Conservation (phyloP, 2,797 vertebrate species). For the Rhinophrynus dorsalis region DNA sequence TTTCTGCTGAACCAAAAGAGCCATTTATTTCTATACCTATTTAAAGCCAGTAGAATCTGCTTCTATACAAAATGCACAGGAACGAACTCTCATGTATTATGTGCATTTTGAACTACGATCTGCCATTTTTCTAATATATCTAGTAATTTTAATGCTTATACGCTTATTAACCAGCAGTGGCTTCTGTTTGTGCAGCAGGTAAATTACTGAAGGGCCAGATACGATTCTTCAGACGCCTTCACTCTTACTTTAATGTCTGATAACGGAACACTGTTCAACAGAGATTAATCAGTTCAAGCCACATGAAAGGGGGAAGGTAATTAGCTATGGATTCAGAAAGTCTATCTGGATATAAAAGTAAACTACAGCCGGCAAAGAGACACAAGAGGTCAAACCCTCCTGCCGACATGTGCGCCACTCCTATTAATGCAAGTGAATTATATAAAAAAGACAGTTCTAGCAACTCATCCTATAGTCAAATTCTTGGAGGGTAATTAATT, state of each 20-base stretch:
- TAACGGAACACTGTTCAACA: not conserved
- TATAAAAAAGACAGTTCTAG: too few relatives aligned
- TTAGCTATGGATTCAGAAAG: too few relatives aligned
- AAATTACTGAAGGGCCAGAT: not conserved
- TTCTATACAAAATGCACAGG: too few relatives aligned
- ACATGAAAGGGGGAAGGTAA: conserved; percentile 13
- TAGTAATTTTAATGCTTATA: conserved; percentile 7
- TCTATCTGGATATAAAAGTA: too few relatives aligned
- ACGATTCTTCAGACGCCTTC: not conserved
- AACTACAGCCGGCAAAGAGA: not conserved
- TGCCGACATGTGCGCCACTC: too few relatives aligned
- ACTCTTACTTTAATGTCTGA: not conserved
- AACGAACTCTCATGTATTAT: too few relatives aligned
- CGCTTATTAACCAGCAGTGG: conserved; percentile 9
- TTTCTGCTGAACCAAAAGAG: too few relatives aligned
- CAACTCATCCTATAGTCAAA: too few relatives aligned
- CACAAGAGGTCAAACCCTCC: not conserved
- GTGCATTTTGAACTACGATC: not conserved
- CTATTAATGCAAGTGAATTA: too few relatives aligned
- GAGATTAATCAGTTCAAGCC: conserved; percentile 23
- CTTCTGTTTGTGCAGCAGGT: not conserved
- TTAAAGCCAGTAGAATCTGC: too few relatives aligned
- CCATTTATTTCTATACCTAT: too few relatives aligned
- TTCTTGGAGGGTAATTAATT: too few relatives aligned
- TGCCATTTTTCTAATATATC: conserved; percentile 4